These are phyloP conservation scores for Hartigia nigra DNA, from an alignment of 2,888 invertebrate species.

Conservation along the genomic window DNA sequence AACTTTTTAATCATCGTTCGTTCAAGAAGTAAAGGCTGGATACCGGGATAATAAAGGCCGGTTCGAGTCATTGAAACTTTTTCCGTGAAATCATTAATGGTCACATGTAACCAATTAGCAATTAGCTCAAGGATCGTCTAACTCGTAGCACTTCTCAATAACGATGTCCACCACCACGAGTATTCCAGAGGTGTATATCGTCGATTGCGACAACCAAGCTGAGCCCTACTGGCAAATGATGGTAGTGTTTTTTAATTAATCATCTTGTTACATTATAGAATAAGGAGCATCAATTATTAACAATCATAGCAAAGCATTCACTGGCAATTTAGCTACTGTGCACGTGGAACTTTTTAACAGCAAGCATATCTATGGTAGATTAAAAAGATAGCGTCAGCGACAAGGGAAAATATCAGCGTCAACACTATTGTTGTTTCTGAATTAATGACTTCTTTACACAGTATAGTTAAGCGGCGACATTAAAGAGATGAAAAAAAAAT, in stretches of 20 bases:
- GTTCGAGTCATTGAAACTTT: neutral
- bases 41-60: neutral
- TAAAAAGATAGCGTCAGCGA: neutral
- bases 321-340: neutral
- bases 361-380: neutral
- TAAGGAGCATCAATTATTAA: neutral
- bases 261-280: neutral
- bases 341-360: neutral
- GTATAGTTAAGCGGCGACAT: neutral
- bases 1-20: neutral
- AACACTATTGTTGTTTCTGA: neutral
- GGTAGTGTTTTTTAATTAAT: constrained; percentile 35
- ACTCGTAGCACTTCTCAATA: neutral
- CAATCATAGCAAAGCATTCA: neutral
- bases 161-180: constrained; percentile 18
- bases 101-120: neutral
- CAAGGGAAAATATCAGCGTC: neutral
- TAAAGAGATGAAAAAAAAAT: neutral
- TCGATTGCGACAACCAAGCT: constrained; percentile 53
- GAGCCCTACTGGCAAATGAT: constrained; percentile 56
- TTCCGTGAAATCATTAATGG: neutral
- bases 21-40: neutral
- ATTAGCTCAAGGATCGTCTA: neutral
- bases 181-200: constrained; percentile 52
- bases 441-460: neutral